Conservation (phyloP, 1,140 invertebrate species). For the Luehdorfia chinensis region DNA sequence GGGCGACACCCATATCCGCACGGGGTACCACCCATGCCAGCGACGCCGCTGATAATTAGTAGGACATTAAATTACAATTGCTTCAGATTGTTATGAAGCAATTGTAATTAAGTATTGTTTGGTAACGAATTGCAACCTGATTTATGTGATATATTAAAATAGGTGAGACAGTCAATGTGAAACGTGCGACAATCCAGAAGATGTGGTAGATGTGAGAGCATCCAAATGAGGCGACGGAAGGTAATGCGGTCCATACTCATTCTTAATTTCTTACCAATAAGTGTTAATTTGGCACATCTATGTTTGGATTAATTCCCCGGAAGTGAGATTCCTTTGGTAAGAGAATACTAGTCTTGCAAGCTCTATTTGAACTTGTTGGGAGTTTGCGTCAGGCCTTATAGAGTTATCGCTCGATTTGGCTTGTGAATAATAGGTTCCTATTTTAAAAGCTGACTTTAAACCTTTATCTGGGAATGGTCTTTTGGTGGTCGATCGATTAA, state of each 20-base stretch:
- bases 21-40: too few relatives aligned
- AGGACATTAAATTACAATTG: too few relatives aligned
- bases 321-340: constrained; percentile 62
- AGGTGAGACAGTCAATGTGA: not conserved
- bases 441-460: constrained; percentile 55
- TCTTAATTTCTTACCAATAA: constrained; percentile 55
- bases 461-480: constrained; percentile 55
- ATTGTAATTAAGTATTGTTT: too few relatives aligned
- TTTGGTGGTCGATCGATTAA: constrained; percentile 62
- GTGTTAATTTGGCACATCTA: constrained; percentile 47
- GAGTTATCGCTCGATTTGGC: constrained; percentile 60
- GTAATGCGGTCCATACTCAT: constrained; percentile 26
- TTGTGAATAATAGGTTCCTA: constrained; percentile 67
- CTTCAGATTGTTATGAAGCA: too few relatives aligned
- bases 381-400: constrained; percentile 68
- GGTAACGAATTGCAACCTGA: constrained; percentile 2
- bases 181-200: constrained; percentile 22
- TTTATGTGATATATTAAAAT: not conserved
- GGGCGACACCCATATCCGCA: too few relatives aligned
- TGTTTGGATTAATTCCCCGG: constrained; percentile 41
- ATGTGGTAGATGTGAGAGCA: constrained; percentile 16
- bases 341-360: constrained; percentile 59
- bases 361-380: constrained; percentile 69
- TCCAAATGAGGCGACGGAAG: constrained; percentile 32
- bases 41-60: too few relatives aligned